These are phyloP conservation scores for Dicycla oo DNA, from an alignment of 2,888 invertebrate species.

Conservation along the genomic window DNA sequence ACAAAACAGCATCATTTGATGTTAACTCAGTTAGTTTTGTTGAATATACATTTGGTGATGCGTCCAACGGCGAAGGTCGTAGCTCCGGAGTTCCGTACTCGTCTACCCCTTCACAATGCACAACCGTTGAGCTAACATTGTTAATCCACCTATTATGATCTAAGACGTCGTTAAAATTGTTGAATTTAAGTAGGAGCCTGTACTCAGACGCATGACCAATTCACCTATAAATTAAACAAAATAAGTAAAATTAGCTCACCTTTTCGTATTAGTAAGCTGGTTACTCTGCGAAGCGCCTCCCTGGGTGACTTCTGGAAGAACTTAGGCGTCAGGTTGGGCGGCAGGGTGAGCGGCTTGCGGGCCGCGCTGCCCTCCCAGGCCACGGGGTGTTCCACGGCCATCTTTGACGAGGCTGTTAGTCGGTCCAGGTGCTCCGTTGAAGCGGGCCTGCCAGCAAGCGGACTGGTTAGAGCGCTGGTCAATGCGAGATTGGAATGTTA, in stretches of 20 bases:
- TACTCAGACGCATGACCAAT: background rate
- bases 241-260: constrained; percentile 87
- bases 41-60: background rate
- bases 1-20: background rate
- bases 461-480: constrained; percentile 49
- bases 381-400: constrained; percentile 88
- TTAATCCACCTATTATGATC: background rate
- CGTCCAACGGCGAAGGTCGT: too few relatives aligned
- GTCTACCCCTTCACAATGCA: background rate
- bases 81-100: background rate
- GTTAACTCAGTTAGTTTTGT: background rate
- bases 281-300: constrained; percentile 96
- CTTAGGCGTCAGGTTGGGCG: constrained; percentile 96
- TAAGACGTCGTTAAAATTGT: background rate
- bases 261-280: constrained; percentile 96
- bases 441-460: constrained; percentile 91
- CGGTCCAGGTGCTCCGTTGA: constrained; percentile 96
- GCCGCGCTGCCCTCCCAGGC: constrained; percentile 88
- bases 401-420: constrained; percentile 89
- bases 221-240: background rate
- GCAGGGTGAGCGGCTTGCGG: constrained; percentile 96
- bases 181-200: background rate
- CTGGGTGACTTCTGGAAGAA: constrained; percentile 97
- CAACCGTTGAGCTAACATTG: background rate
- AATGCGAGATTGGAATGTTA: constrained; percentile 6